Conservation (phyloP, 2,797 vertebrate species). For the Gobio occitaniae region DNA sequence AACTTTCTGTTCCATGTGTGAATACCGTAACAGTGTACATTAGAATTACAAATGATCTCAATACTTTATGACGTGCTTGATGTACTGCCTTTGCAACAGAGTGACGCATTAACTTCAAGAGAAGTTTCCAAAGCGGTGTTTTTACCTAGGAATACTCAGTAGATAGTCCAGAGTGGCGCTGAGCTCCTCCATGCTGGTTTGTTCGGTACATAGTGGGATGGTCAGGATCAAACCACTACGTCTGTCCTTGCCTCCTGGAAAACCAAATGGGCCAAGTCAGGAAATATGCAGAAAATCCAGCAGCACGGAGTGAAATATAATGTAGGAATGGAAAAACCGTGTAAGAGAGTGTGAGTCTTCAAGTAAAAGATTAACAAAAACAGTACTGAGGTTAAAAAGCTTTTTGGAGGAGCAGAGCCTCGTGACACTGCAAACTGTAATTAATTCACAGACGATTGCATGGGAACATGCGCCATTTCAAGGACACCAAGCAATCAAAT, state of each 20-base stretch:
- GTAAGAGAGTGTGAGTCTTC: slow-evolving; percentile 16
- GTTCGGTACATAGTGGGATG: slow-evolving; percentile 95
- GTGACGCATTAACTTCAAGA: not conserved
- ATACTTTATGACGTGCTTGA: slow-evolving; percentile 10
- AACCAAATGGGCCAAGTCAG: slow-evolving; percentile 4
- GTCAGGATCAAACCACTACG: slow-evolving; percentile 98
- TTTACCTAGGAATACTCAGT: slow-evolving; percentile 95
- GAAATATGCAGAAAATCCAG: not conserved
- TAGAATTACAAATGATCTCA: slow-evolving; percentile 23
- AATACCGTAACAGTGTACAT: slow-evolving; percentile 13
- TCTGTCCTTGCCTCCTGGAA: slow-evolving; percentile 94
- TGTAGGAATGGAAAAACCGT: slow-evolving; percentile 23
- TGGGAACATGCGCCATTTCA: not conserved
- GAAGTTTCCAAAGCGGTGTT: not conserved
- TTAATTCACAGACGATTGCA: slow-evolving; percentile 22
- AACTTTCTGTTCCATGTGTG: not conserved
- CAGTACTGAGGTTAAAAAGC: slow-evolving; percentile 4
- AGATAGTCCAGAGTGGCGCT: slow-evolving; percentile 95
- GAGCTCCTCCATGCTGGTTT: slow-evolving; percentile 98
- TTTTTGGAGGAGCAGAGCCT: not conserved
- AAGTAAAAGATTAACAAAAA: not conserved
- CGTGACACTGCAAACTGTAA: slow-evolving; percentile 1
- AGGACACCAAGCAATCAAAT: slow-evolving; percentile 14
- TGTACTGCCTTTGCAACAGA: not conserved
- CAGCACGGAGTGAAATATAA: not conserved